phyloP scores from a whole-genome alignment of 2,113 vertebrate genomes.

The Oreamnos americanus region DNA sequence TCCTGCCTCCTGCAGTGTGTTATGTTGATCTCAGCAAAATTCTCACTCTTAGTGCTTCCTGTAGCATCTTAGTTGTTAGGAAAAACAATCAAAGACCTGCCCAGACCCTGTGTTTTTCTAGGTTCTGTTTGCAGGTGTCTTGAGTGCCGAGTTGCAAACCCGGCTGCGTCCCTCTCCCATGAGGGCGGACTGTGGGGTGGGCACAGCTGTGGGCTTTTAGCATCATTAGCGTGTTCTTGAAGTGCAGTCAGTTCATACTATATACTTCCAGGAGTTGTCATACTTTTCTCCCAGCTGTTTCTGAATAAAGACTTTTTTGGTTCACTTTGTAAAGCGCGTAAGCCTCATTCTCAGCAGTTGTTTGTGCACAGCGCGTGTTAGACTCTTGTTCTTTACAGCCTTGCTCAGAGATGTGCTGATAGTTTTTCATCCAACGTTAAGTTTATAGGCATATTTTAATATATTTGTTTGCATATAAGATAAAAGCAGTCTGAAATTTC shows the following conservation, averaged over 20 bases:
- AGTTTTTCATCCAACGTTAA: not conserved
- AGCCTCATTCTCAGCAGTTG: not conserved
- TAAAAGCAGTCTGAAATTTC: not conserved
- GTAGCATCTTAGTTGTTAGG: not conserved
- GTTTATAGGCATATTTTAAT: not conserved
- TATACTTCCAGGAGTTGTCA: not conserved
- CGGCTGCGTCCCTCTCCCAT: rapidly evolving
- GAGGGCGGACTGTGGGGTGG: not conserved
- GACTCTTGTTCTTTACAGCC: not conserved
- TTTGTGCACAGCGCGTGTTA: not conserved
- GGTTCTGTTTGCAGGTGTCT: not conserved
- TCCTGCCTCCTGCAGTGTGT: not conserved
- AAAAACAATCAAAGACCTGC: not conserved
- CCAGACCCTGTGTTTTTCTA: not conserved
- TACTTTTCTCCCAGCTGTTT: not conserved
- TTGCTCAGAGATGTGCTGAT: not conserved
- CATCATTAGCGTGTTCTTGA: not conserved
- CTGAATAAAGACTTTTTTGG: not conserved
- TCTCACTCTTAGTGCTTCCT: not conserved
- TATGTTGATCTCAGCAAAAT: not conserved
- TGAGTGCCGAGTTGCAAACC: not conserved
- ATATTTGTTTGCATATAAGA: not conserved
- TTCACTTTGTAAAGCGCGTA: not conserved
- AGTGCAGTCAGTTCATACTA: not conserved
- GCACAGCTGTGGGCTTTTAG: not conserved